Conservation (phyloP, 2,797 vertebrate species). For the Margarornis squamiger region DNA sequence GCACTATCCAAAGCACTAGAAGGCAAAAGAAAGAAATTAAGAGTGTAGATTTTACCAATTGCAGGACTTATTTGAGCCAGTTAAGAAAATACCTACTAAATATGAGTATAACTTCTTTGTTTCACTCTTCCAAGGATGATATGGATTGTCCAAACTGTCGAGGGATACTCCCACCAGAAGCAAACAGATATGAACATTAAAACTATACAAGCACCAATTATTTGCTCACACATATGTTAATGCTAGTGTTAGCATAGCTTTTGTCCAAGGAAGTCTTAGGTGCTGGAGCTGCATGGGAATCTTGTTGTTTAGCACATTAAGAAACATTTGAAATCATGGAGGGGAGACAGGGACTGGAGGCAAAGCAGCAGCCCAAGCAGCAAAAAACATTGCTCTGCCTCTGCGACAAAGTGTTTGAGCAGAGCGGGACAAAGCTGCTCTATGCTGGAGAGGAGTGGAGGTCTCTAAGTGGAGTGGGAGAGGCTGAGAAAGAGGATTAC, state of each 20-base stretch:
- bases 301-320: neutral
- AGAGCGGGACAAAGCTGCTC: neutral
- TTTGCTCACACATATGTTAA: neutral
- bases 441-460: neutral
- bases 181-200: neutral
- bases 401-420: rapidly evolving
- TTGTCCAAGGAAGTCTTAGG: neutral
- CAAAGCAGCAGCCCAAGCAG: neutral
- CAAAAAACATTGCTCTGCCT: neutral
- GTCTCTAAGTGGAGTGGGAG: neutral
- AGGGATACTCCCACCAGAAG: neutral
- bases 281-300: neutral
- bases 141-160: neutral
- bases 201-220: neutral
- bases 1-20: neutral
- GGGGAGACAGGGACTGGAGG: neutral
- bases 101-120: neutral
- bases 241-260: neutral
- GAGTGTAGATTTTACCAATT: neutral
- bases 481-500: neutral
- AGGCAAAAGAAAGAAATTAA: neutral
- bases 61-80: neutral
- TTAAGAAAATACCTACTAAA: neutral
- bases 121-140: neutral
- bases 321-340: neutral